A percentile compares a stretch with the other conserved stretches of the same genome.
Conservation (phyloP, 1,140 invertebrate species). For the Bombus soroeensis region DNA sequence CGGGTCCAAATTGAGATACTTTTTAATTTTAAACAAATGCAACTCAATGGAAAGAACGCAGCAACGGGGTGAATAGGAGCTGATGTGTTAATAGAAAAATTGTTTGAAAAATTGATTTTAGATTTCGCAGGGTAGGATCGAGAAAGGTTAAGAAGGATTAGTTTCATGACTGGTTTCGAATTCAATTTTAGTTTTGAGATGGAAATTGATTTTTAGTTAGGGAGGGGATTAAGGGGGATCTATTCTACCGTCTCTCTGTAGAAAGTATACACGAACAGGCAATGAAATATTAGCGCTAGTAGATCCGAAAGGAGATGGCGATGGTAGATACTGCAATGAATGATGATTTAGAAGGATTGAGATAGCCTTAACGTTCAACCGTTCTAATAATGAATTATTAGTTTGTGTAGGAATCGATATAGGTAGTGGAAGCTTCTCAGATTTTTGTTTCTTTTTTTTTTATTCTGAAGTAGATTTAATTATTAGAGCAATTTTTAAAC, state of each 20-base stretch:
- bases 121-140: background rate
- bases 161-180: background rate
- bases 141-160: background rate
- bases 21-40: background rate
- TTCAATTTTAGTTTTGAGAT: conserved; percentile 3
- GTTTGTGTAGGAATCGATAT: background rate
- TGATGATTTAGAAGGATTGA: conserved; percentile 8
- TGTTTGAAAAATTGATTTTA: background rate
- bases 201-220: conserved; percentile 1
- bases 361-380: background rate
- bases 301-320: conserved; percentile 1
- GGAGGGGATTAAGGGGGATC: background rate
- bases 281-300: conserved; percentile 14
- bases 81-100: background rate
- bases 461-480: background rate
- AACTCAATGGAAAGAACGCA: background rate
- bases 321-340: conserved; percentile 4
- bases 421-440: background rate
- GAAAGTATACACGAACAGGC: background rate
- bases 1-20: too few species aligned
- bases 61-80: background rate
- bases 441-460: background rate
- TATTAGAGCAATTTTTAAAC: too few species aligned
- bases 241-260: background rate
- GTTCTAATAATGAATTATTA: background rate